Base-by-base conservation (phyloP, 1,140 invertebrate genomes). In the Bemisia tabaci region DNA sequence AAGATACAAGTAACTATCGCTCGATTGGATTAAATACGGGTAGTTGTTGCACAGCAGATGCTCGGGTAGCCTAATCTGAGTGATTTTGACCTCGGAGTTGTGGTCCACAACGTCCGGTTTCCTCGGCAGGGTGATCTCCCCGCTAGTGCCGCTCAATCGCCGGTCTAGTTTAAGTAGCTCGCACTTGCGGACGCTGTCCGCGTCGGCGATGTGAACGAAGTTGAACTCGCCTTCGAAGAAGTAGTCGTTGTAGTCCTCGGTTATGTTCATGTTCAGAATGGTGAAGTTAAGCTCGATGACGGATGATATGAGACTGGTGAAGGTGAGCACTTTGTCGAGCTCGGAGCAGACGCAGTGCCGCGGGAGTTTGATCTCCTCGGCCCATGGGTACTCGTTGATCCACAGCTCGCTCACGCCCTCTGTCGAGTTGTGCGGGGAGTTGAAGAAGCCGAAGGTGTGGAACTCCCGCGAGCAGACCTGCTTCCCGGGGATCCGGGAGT, bases 211-310 rank as follows among this genome's bases (percentile, higher is more conserved):
- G 17, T 66, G 68, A 62, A 62, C 33, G 58, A 75, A 75, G 21
- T 71, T 67, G 60, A 73, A 75, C 62, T 74, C 70, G 0, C 86
- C 89, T 73, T 91, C 89, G 76, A 92, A 92, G 70, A 83, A 84
- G 75, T 89, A 91, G 75, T 90, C 85, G 58, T 83, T 82, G 71
- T 88, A 90, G 77, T 92, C 89, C 75, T 92, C 87, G 12, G 84
- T 87, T 26, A 89, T 86, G 75, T 88, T 88, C 90, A 92, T 92
- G 71, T 85, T 82, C 0, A 82, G 86, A 1, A 91, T 83, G 0
- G 82, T 82, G 74, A 92, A 91, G 70, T 83, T 85, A 0, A 90
- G 80, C 74, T 88, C 86, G 1, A 90, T 82, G 64, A 83, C 81
- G 59, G 82, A 81, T 1, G 86, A 84, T 1, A 86, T 85, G 64